Base-by-base conservation (phyloP, 2,797 vertebrate species). In the Chloroceryle amazona region DNA sequence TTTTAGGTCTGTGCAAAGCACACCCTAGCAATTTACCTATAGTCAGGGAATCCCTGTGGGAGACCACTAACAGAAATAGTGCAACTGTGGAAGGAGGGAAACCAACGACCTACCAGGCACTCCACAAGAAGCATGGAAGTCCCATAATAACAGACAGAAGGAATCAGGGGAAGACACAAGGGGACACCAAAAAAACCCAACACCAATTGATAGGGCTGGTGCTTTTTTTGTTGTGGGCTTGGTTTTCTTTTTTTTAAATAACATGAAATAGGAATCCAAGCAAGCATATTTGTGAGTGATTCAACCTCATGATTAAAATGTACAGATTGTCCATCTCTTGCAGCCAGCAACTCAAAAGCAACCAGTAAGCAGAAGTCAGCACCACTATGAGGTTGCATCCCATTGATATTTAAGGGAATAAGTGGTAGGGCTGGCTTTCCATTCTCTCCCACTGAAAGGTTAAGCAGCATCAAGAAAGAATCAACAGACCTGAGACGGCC, bases 401-500 rank as follows among this genome's bases (percentile, higher is more conserved):
- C 13, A 37, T 11, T 2, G 0, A 75, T 86, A 44, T 60, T 73
- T 86, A 33, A 80, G 31, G 29, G 21, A 84, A 3, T 7, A 81
- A 89, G 9, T 28, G 8, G 33, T 22, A 72, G 41, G 42, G 73
- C 1, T 76, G 11, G 31, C 46, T 89, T 92, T 81, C 57, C 4
- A 2, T 76, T 82, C 63, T 88, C 25, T 65, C 33, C 49, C 70
- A 39, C 5, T 44, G 67, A 85, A 95, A 91, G 55, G 71, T 60
- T 61, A 86, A 93, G 83, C 73, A 67, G 26, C 79, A 88, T 75
- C 51, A 54, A 89, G 81, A 72, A 71, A 68, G 61, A 97, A 84
- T 67, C 79, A 80, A 71, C 68, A 61, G 65, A 94, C 66, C 87
- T 62, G 39, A 90, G 88, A 91, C 1, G 2, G 42, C 81, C 42